Conservation (phyloP, 2,113 vertebrate genomes). For the Sclerurus mexicanus region DNA sequence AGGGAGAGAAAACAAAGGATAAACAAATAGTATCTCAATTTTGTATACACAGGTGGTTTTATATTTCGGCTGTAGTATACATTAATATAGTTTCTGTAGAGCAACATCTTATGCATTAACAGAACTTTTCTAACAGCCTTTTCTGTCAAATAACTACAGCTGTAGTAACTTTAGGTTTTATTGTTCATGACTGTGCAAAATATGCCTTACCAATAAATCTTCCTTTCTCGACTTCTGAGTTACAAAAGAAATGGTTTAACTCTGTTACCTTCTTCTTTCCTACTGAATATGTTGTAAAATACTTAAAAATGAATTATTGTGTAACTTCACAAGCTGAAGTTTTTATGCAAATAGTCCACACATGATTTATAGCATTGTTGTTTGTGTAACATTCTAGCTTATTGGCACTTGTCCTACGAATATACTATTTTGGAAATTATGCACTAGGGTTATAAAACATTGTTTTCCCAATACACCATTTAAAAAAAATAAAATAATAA, state of each 20-base stretch:
- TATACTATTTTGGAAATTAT: slow-evolving; percentile 69
- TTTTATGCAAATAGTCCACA: slow-evolving; percentile 66
- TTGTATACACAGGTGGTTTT: background rate
- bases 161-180: background rate
- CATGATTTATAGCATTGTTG: slow-evolving; percentile 67
- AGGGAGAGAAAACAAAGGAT: background rate
- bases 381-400: slow-evolving; percentile 65
- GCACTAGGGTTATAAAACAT: slow-evolving; percentile 53
- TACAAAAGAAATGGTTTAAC: background rate
- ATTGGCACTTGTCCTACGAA: slow-evolving; percentile 72
- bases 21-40: background rate
- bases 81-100: background rate
- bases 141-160: background rate
- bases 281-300: slow-evolving; percentile 29
- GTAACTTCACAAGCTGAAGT: slow-evolving; percentile 47
- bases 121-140: background rate
- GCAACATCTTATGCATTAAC: background rate
- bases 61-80: background rate
- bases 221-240: background rate
- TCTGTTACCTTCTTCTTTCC: slow-evolving; percentile 8
- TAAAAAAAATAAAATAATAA: background rate
- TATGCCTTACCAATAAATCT: background rate
- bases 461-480: slow-evolving; percentile 51
- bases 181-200: background rate
- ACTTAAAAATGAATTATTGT: slow-evolving; percentile 62